Evolutionary conservation across 2,113 vertebrate genomes (phyloP), one percentile per base, ranked within the genome.

Genomic region (Rana temporaria): DNA sequence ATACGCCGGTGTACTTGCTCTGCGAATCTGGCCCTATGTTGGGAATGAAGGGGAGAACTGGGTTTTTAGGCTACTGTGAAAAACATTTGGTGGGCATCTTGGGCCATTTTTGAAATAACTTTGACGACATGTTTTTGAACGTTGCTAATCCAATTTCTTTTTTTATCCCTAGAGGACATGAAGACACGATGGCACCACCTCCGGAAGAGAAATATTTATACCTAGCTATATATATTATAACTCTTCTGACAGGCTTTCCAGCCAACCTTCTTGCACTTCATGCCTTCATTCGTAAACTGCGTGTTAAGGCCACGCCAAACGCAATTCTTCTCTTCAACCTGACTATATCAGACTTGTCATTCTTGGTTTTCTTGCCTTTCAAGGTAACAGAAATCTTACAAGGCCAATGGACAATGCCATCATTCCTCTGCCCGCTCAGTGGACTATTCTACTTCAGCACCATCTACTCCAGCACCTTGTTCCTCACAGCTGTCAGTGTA

Each of bases 381-480:
- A 87, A 84, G 60, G 86, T 87, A 32, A 85, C 67, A 15, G 88
- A 89, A 82, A 86, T 86, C 0, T 82, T 87, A 34, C 75, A 17
- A 0, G 74, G 70, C 48, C 62, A 0, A 42, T 91, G 90, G 90
- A 55, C 55, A 2, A 85, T 89, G 86, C 87, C 87, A 24, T 79
- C 62, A 57, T 3, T 73, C 63, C 19, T 88, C 20, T 90, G 87
- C 6, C 90, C 87, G 0, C 0, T 90, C 1, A 88, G 84, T 0
- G 48, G 78, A 0, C 85, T 88, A 52, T 67, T 91, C 59, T 90
- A 90, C 84, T 90, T 88, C 64, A 87, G 87, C 32, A 89, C 89
- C 70, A 56, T 92, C 79, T 92, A 90, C 17, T 87, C 89, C 56
- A 88, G 86, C 1, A 85, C 85, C 15, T 85, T 91, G 17, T 86